Percentiles rank a stretch among this genome's conserved stretches.
phyloP scores from a whole-genome alignment of 2,113 vertebrate species.

The Candoia aspera region DNA sequence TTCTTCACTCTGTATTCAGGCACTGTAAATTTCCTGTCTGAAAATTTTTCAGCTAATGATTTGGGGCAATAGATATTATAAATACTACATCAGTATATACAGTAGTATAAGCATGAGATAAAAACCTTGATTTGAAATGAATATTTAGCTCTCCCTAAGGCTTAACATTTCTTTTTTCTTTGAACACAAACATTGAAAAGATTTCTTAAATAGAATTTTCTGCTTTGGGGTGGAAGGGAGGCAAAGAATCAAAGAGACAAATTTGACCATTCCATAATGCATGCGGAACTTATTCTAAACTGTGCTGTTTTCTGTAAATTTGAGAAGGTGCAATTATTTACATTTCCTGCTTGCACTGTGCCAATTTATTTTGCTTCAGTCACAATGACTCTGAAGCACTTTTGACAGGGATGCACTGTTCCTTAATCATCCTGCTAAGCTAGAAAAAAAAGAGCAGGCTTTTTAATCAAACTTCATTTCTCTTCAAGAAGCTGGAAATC shows the following conservation, averaged over 20 bases:
- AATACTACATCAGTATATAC: not conserved
- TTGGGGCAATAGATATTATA: not conserved
- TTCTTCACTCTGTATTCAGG: not conserved
- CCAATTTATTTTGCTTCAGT: conserved; percentile 12
- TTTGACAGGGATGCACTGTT: conserved; percentile 23
- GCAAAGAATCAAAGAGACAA: not conserved
- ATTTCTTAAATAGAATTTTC: not conserved
- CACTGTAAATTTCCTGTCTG: not conserved
- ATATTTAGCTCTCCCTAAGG: not conserved
- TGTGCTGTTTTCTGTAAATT: not conserved
- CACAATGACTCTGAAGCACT: conserved; percentile 12
- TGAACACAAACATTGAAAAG: not conserved
- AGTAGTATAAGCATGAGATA: not conserved
- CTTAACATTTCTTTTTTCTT: not conserved
- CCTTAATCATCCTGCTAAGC: conserved; percentile 11
- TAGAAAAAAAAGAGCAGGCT: conserved; percentile 14
- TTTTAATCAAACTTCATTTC: conserved; percentile 20
- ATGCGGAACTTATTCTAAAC: not conserved
- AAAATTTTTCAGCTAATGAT: not conserved
- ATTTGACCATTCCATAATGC: not conserved
- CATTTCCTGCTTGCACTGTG: conserved; percentile 9
- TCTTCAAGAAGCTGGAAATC: conserved; percentile 21
- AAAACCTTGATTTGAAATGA: not conserved
- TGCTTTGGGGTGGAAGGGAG: not conserved
- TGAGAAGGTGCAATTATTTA: conserved; percentile 18